These are phyloP conservation scores for Ashinkailepas kermadecensis DNA, from an alignment of 2,888 invertebrate genomes.

Conservation along the genomic window DNA sequence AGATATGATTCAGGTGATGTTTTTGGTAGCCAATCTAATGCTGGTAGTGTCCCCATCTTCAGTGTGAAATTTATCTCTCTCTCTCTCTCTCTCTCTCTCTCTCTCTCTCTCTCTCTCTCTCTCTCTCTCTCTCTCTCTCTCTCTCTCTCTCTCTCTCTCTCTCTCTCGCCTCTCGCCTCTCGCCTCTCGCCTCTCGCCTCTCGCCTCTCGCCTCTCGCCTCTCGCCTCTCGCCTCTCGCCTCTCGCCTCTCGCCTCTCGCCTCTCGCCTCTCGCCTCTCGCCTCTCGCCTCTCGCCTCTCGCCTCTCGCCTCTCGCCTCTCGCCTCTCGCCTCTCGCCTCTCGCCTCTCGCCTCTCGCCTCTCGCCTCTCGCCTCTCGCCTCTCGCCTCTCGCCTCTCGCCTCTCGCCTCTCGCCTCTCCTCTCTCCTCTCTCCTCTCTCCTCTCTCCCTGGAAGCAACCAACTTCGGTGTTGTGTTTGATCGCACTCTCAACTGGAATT, in stretches of 20 bases:
- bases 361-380: background rate
- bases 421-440: background rate
- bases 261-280: background rate
- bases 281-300: background rate
- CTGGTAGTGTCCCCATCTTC: too few species aligned
- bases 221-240: background rate
- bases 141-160: background rate
- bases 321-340: background rate
- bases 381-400: background rate
- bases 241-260: background rate
- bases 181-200: background rate
- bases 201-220: background rate
- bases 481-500: too few species aligned
- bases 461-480: too few species aligned
- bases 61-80: background rate
- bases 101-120: background rate
- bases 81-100: background rate
- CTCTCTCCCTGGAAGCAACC: too few species aligned
- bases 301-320: background rate
- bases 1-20: too few species aligned
- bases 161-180: background rate
- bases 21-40: too few species aligned
- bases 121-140: background rate
- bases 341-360: background rate
- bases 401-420: background rate